phyloP scores from a whole-genome alignment of 2,888 invertebrate species.

The Calliopum simillimum region DNA sequence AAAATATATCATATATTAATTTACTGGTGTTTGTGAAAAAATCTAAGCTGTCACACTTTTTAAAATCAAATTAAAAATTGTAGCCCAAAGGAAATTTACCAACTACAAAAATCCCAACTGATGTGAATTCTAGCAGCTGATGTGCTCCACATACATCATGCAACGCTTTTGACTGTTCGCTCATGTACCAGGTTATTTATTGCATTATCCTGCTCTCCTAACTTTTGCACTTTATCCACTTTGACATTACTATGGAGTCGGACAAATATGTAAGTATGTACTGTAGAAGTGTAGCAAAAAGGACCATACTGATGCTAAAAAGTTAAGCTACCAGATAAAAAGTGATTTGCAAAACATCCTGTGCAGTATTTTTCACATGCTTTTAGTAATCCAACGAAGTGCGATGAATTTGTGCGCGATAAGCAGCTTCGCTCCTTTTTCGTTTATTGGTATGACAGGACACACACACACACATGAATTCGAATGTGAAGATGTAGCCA shows the following conservation, averaged over 20 bases:
- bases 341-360: slow-evolving; percentile 37
- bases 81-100: slow-evolving; percentile 9
- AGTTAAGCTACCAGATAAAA: slow-evolving; percentile 24
- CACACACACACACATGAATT: neutral
- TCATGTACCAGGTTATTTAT: slow-evolving; percentile 37
- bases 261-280: neutral
- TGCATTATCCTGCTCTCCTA: slow-evolving; percentile 29
- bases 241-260: slow-evolving; percentile 17
- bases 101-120: neutral
- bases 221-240: slow-evolving; percentile 37
- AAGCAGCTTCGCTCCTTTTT: slow-evolving; percentile 9
- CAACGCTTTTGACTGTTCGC: slow-evolving; percentile 7
- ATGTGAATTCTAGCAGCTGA: slow-evolving; percentile 32
- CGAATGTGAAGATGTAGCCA: neutral
- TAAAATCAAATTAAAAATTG: slow-evolving; percentile 34
- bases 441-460: neutral
- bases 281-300: neutral
- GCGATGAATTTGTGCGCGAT: slow-evolving; percentile 34
- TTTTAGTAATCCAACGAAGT: slow-evolving; percentile 24
- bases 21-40: too few species aligned
- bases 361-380: slow-evolving; percentile 31
- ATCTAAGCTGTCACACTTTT: neutral
- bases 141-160: slow-evolving; percentile 3
- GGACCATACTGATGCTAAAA: slow-evolving; percentile 7
- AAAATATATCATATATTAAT: too few species aligned